Base-by-base conservation (phyloP, 2,888 invertebrate species). In the Megamerina dolium region DNA sequence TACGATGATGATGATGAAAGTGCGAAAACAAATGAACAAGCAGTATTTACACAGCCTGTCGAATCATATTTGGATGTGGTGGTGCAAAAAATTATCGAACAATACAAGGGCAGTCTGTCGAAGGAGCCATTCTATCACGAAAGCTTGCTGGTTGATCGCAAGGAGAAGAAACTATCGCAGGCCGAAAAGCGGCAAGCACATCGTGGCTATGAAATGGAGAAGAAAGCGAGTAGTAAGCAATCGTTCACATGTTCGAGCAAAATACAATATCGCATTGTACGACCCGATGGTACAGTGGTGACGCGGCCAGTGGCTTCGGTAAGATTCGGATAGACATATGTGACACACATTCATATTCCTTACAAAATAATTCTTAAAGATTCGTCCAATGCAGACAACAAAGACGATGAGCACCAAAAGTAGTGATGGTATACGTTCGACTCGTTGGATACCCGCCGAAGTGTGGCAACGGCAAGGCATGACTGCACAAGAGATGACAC, bases 71-170 rank as follows among this genome's bases (percentile, higher is more conserved):
- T 82, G 13, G 96, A 96, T 66, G 77, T 83, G 37, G 81, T 94
- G 34, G 80, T 95, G 75, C 83, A 86, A 65, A 84, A 83, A 47
- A 68, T 86, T 17, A 70, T 87, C 33, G 76, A 78, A 42, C 69
- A 77, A 19, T 79, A 83, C 54, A 79, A 82, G 13, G 75, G 75
- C 29, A 68, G 78, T 37, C 70, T 87, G 45, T 84, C 83, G 45
- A 86, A 85, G 70, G 86, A 87, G 60, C 96, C 96, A 0, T 96
- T 96, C 74, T 88, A 91, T 58, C 96, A 97, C 63, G 96, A 97
- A 69, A 93, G 94, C 9, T 74, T 96, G 41, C 75, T 97, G 23
- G 87, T 95, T 4, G 96, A 96, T 70, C 79, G 93, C 32, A 94
- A 95, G 64, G 95, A 95, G 61, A 88, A 94, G 69, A 91, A 94